phyloP scores from a whole-genome alignment of 2,888 invertebrate genomes.

The Myathropa florea region DNA sequence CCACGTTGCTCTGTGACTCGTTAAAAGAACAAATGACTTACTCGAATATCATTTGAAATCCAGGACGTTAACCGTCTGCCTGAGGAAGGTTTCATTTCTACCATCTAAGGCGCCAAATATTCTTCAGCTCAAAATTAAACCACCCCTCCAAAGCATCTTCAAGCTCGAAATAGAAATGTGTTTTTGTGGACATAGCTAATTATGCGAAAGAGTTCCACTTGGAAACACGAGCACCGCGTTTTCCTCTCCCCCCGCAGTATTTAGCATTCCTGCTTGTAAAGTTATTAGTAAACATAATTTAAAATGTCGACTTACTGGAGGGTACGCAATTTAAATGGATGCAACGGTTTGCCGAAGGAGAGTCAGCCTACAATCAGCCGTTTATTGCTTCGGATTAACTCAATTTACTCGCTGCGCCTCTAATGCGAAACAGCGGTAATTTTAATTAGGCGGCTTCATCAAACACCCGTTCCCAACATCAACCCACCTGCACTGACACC shows the following conservation, averaged over 20 bases:
- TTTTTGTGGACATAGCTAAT: constrained; percentile 50
- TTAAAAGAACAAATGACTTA: too few species aligned
- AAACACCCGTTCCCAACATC: constrained; percentile 26
- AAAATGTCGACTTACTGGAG: constrained; percentile 32
- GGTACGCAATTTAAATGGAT: constrained; percentile 43
- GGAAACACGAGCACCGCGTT: neutral
- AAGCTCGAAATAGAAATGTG: neutral
- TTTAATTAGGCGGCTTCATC: constrained; percentile 62
- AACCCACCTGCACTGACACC: constrained; percentile 29
- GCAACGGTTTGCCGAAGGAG: constrained; percentile 6
- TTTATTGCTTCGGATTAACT: neutral
- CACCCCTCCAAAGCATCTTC: neutral
- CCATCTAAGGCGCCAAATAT: too few species aligned
- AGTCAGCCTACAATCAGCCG: neutral
- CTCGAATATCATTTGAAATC: too few species aligned
- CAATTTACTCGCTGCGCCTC: neutral
- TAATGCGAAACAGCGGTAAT: constrained; percentile 38
- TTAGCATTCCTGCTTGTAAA: constrained; percentile 44
- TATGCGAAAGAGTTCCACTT: constrained; percentile 32
- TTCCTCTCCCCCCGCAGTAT: too few species aligned
- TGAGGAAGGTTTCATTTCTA: too few species aligned
- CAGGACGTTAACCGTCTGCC: too few species aligned
- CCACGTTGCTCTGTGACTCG: too few species aligned
- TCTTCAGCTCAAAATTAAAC: neutral
- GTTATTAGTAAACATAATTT: constrained; percentile 64